A percentile compares a stretch with the other conserved stretches of the same genome.
These are phyloP conservation scores for Microtus oregoni DNA, from an alignment of 2,113 vertebrate genomes.

Conservation along the genomic window DNA sequence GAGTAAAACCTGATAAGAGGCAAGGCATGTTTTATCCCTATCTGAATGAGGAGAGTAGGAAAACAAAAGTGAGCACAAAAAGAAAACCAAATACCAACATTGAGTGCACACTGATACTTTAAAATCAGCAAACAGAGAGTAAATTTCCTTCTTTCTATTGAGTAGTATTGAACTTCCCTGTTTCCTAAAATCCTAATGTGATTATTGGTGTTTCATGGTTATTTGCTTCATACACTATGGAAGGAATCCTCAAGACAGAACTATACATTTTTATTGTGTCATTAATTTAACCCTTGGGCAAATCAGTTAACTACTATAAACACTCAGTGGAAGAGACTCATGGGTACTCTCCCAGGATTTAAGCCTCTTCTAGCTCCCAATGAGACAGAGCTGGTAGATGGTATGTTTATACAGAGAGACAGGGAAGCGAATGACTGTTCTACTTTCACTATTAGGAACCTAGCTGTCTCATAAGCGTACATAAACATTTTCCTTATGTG, in stretches of 20 bases:
- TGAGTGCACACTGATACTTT: not conserved
- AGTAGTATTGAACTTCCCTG: not conserved
- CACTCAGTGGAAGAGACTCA: not conserved
- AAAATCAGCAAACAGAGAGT: not conserved
- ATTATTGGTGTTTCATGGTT: not conserved
- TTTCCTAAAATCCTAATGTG: not conserved
- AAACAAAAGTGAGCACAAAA: not conserved
- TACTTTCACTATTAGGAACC: not conserved
- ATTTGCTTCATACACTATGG: not conserved
- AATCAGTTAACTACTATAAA: not conserved
- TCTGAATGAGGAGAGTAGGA: not conserved
- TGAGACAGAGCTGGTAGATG: not conserved
- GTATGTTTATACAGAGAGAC: not conserved
- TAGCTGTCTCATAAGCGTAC: not conserved
- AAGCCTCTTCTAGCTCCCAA: not conserved
- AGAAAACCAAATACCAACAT: not conserved
- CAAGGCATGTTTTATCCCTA: conserved; percentile 58
- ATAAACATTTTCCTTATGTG: not conserved
- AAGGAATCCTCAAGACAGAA: not conserved
- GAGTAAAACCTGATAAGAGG: conserved; percentile 57
- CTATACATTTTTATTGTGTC: not conserved
- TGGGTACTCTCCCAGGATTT: not conserved
- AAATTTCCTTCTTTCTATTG: not conserved
- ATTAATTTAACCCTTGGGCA: not conserved
- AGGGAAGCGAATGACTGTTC: not conserved